Evolutionary conservation across 2,888 invertebrate genomes (phyloP), one percentile per base, ranked within the genome.

Genomic region (Euzophera pinguis): DNA sequence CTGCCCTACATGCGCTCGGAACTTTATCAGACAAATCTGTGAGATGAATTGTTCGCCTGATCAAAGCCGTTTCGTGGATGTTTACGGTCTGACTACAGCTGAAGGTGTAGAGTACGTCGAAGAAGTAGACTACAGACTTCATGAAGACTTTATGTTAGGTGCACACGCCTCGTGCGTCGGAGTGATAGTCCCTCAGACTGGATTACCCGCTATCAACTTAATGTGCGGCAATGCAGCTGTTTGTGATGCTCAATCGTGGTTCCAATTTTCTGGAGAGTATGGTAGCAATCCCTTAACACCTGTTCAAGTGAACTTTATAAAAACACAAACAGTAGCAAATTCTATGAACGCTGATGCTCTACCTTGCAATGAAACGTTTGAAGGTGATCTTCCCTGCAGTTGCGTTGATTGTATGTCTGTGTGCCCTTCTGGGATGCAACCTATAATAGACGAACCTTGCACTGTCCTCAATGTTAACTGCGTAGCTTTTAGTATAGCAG

Each of bases 1-100:
- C 39, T 99, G 99, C 73, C 95, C 96, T 0, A 92, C 95, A 0
- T 99, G 98, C 71, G 78, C 92, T 1, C 85, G 91, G 55, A 99
- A 98, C 75, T 93, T 97, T 64, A 91, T 93, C 7, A 89, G 92
- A 43, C 91, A 94, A 38, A 94, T 96, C 62, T 99, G 99, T 73
- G 92, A 94, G 61, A 91, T 96, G 80, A 94, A 95, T 4, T 99
- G 98, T 78, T 91, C 93, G 1, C 92, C 94, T 0, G 90, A 94
- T 45, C 97, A 98, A 64, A 91, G 92, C 14, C 68, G 74, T 3
- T 90, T 82, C 53, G 51, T 86, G 1, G 74, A 78, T n/a, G 72
- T 83, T 1, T 57, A 65, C 12, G 61, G 64, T 6, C 69, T 57
- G 27, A 52, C 54, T 0, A 63, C 73, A 0, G 51, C 64, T 5